phyloP scores from a whole-genome alignment of 2,888 invertebrate genomes.

The Ormia ochracea region DNA sequence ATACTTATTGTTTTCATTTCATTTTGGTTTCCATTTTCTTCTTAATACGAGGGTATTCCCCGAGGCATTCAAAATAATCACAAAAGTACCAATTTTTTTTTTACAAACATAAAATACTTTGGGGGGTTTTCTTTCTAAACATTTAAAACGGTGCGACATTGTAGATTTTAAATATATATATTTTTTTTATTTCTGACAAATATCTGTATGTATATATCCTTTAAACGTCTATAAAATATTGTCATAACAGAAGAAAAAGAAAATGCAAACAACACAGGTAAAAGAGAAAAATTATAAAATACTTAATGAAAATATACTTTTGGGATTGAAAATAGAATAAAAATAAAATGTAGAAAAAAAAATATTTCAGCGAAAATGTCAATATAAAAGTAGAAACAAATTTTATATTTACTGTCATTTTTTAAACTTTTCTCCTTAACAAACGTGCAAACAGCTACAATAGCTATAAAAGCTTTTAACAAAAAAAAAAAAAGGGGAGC shows the following conservation, averaged over 20 bases:
- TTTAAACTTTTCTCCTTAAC: not conserved
- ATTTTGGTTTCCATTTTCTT: not conserved
- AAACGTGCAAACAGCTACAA: slow-evolving; percentile 29
- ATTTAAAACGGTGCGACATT: slow-evolving; percentile 28
- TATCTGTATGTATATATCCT: too few relatives aligned
- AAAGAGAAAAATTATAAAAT: slow-evolving; percentile 18
- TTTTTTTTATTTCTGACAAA: not conserved
- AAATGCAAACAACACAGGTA: slow-evolving; percentile 24
- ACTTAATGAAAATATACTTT: slow-evolving; percentile 59
- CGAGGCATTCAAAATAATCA: not conserved
- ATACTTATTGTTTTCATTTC: not conserved
- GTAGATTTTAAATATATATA: too few relatives aligned
- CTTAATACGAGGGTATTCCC: slow-evolving; percentile 27
- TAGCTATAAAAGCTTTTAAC: slow-evolving; percentile 63
- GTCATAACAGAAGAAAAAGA: slow-evolving; percentile 9
- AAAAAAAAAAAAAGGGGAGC: slow-evolving; percentile 32
- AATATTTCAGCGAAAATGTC: slow-evolving; percentile 23
- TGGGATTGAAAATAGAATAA: slow-evolving; percentile 48
- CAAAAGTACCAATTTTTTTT: not conserved
- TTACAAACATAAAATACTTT: slow-evolving; percentile 30
- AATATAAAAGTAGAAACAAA: slow-evolving; percentile 3
- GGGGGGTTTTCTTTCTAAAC: slow-evolving; percentile 28
- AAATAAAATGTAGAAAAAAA: slow-evolving; percentile 20
- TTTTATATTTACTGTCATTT: slow-evolving; percentile 16
- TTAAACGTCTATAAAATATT: slow-evolving; percentile 3